Evolutionary conservation across 2,888 invertebrate species (phyloP).

Genomic region (Malachius bipustulatus): DNA sequence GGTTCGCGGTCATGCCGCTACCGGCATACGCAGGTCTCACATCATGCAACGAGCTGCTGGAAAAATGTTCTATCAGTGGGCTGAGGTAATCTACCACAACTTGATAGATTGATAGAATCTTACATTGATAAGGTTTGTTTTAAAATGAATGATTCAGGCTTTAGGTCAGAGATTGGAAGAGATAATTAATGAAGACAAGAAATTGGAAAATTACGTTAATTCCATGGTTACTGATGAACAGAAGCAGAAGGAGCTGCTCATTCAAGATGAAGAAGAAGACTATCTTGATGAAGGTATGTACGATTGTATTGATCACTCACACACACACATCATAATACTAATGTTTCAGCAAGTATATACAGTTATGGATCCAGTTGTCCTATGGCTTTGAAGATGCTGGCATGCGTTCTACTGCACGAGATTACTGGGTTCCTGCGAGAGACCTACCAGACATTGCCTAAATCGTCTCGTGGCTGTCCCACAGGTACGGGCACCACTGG

Average conservation of each 20-base stretch:
- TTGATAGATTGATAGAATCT: too few relatives aligned
- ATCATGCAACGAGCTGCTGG: conserved; percentile 83
- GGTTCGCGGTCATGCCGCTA: conserved; percentile 34
- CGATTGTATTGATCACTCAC: too few relatives aligned
- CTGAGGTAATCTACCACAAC: too few relatives aligned
- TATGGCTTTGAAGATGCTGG: conserved; percentile 77
- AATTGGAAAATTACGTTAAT: conserved; percentile 54
- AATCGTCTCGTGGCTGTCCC: conserved; percentile 37
- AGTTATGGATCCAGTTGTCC: conserved; percentile 70
- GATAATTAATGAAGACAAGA: conserved; percentile 70
- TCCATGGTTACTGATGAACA: conserved; percentile 60
- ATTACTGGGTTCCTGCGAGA: conserved; percentile 95
- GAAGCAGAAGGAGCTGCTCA: conserved; percentile 64
- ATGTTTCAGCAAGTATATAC: conserved; percentile 39
- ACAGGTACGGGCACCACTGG: conserved; percentile 12
- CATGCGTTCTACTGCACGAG: conserved; percentile 90
- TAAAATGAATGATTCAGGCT: too few relatives aligned
- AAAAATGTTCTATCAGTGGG: conserved; percentile 96
- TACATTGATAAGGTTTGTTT: conserved; percentile 10
- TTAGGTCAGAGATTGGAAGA: conserved; percentile 85
- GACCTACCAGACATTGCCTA: conserved; percentile 80
- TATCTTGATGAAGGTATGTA: conserved; percentile 83
- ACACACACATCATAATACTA: conserved; percentile 9
- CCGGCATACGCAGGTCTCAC: conserved; percentile 44
- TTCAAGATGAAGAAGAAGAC: conserved; percentile 91